These are phyloP conservation scores for Andrena praecox DNA, from an alignment of 2,888 invertebrate genomes.

Conservation along the genomic window DNA sequence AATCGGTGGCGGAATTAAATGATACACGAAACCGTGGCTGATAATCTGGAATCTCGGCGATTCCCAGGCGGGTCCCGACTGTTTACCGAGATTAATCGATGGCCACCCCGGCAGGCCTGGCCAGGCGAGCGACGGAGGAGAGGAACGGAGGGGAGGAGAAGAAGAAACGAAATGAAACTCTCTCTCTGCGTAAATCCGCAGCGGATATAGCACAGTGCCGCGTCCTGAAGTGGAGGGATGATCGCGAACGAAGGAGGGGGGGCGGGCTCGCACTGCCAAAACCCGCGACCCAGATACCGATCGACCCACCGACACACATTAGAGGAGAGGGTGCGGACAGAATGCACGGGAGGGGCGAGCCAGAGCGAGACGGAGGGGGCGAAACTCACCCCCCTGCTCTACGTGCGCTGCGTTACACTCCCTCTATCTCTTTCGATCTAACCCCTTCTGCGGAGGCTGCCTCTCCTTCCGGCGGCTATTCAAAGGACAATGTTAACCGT, in stretches of 20 bases:
- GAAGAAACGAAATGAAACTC: conserved; percentile 48
- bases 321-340: conserved; percentile 19
- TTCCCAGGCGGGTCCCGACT: conserved; percentile 24
- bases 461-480: not conserved
- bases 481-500: not conserved
- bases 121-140: no score
- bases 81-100: conserved; percentile 54
- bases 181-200: conserved; percentile 62
- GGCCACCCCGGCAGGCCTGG: not conserved
- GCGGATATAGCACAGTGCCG: conserved; percentile 46
- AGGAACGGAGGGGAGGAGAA: not conserved
- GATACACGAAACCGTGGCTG: not conserved
- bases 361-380: conserved; percentile 15
- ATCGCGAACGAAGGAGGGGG: conserved; percentile 57
- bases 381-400: conserved; percentile 22
- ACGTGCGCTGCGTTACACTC: conserved; percentile 50
- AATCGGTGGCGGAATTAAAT: not conserved
- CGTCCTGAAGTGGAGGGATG: conserved; percentile 59
- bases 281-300: conserved; percentile 85
- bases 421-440: conserved; percentile 17
- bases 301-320: conserved; percentile 83
- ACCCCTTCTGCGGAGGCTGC: no score
- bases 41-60: conserved; percentile 21
- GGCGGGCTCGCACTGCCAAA: conserved; percentile 82
- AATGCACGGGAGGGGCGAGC: conserved; percentile 4